phyloP scores from a whole-genome alignment of 2,888 invertebrate species.

The Apantesis nais region DNA sequence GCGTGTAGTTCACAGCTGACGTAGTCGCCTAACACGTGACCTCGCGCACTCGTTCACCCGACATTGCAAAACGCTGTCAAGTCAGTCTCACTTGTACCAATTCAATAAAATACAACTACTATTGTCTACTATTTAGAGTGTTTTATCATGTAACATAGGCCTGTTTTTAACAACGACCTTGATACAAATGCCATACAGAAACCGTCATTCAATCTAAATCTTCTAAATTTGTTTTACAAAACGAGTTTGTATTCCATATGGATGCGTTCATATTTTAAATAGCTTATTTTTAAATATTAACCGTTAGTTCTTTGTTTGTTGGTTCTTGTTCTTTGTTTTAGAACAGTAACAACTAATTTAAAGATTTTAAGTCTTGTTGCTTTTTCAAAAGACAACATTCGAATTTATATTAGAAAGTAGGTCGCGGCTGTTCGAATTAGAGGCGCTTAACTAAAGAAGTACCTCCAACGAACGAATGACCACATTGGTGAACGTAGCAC shows the following conservation, averaged over 20 bases:
- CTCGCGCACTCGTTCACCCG: constrained; percentile 50
- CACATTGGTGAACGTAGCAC: neutral
- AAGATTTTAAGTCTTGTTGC: neutral
- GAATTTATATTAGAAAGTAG: neutral
- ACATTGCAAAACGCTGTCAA: constrained; percentile 50
- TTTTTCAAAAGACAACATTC: neutral
- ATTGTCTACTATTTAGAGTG: constrained; percentile 14
- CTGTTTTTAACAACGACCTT: constrained; percentile 12
- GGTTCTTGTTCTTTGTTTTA: constrained; percentile 10
- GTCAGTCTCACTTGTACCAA: constrained; percentile 46
- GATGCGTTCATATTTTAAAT: neutral
- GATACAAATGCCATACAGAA: neutral
- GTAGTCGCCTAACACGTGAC: constrained; percentile 39
- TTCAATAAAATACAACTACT: constrained; percentile 41
- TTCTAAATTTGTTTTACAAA: neutral
- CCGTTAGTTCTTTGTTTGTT: neutral
- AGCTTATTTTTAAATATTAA: neutral
- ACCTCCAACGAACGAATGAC: neutral
- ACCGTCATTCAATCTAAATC: neutral
- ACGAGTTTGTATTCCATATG: neutral
- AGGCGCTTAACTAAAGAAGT: neutral
- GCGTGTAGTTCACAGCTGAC: constrained; percentile 16
- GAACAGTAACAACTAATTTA: constrained; percentile 7
- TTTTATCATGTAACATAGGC: constrained; percentile 17
- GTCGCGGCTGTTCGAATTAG: neutral